phyloP scores from a whole-genome alignment of 2,888 invertebrate species.

The Microdon myrmicae region DNA sequence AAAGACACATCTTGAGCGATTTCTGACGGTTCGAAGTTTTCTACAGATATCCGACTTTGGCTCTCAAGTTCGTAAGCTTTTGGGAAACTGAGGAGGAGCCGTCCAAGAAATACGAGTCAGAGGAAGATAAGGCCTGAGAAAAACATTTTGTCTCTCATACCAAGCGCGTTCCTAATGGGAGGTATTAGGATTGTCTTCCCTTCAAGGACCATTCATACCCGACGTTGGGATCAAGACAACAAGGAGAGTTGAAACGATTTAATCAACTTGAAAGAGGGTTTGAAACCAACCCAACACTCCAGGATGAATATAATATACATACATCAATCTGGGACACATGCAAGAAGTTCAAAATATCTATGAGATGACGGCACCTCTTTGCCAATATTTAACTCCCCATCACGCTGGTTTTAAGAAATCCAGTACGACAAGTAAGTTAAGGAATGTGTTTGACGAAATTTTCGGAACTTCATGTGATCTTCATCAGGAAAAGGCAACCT shows the following conservation, averaged over 20 bases:
- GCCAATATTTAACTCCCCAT: constrained; percentile 4
- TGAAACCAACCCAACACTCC: background rate
- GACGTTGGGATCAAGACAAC: background rate
- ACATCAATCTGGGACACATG: constrained; percentile 4
- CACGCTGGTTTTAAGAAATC: constrained; percentile 5
- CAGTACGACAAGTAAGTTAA: constrained; percentile 7
- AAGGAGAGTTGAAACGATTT: constrained; percentile 1
- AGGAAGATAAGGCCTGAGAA: background rate
- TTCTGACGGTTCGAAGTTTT: background rate
- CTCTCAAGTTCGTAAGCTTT: background rate
- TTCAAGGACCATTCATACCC: background rate
- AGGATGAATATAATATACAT: background rate
- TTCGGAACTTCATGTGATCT: constrained; percentile 7
- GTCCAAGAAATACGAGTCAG: background rate
- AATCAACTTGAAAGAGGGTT: background rate
- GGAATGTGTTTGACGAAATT: background rate
- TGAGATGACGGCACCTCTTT: background rate
- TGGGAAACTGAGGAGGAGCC: constrained; percentile 9
- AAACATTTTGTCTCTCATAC: background rate
- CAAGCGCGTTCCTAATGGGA: background rate
- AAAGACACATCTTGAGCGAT: constrained; percentile 4
- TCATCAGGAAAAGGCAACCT: constrained; percentile 1
- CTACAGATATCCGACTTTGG: background rate
- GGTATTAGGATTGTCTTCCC: background rate
- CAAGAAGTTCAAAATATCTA: background rate